These are phyloP conservation scores for Australoheros facetus DNA, from an alignment of 2,797 vertebrate species.

Conservation along the genomic window DNA sequence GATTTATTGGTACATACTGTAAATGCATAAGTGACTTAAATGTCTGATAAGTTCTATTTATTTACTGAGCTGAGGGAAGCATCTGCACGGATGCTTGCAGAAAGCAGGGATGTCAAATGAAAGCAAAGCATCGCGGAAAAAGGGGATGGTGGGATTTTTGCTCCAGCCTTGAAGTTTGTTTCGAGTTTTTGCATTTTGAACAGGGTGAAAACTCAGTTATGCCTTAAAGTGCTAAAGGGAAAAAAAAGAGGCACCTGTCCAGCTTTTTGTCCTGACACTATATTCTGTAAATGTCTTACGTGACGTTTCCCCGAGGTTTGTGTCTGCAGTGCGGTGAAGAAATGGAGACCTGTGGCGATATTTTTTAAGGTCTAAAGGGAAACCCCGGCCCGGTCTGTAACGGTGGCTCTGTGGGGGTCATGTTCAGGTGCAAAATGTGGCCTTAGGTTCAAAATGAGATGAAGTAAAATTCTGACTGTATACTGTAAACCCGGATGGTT, in stretches of 20 bases:
- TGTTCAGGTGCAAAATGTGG: slow-evolving; percentile 51
- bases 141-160: neutral
- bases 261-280: slow-evolving; percentile 9
- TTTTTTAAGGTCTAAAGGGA: slow-evolving; percentile 59
- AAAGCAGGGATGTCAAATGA: slow-evolving; percentile 35
- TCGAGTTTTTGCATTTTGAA: slow-evolving; percentile 14
- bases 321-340: neutral
- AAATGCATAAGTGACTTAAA: slow-evolving; percentile 36
- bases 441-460: slow-evolving; percentile 59
- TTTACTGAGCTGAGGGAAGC: slow-evolving; percentile 41
- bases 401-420: slow-evolving; percentile 13
- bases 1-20: slow-evolving; percentile 40
- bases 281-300: slow-evolving; percentile 44
- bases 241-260: neutral
- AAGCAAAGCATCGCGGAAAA: slow-evolving; percentile 23
- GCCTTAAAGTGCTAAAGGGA: slow-evolving; percentile 45
- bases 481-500: slow-evolving; percentile 7
- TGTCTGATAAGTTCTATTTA: slow-evolving; percentile 39
- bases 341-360: slow-evolving; percentile 20
- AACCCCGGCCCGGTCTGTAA: slow-evolving; percentile 19
- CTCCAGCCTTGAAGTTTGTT: neutral
- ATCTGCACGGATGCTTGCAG: neutral
- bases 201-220: slow-evolving; percentile 6
- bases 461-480: neutral
- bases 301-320: neutral